phyloP scores from a whole-genome alignment of 2,888 invertebrate genomes.

The Cryptocheilus praepositus region DNA sequence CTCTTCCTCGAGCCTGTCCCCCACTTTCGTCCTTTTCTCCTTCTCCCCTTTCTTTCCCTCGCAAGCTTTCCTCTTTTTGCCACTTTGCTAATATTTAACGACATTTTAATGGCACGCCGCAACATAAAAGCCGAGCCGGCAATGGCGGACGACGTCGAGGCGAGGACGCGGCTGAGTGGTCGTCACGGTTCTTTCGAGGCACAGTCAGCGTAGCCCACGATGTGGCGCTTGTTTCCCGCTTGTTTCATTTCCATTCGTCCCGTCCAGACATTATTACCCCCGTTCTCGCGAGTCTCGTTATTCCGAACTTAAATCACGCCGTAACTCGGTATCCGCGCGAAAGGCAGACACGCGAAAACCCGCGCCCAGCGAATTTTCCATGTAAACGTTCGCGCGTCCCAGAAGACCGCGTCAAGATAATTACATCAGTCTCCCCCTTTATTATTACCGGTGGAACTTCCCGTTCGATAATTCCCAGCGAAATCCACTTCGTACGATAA shows the following conservation, averaged over 20 bases:
- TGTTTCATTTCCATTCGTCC: constrained; percentile 35
- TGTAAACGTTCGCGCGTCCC: too few relatives aligned
- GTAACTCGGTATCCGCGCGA: background rate
- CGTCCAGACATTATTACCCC: constrained; percentile 31
- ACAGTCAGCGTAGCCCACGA: background rate
- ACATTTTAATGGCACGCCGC: constrained; percentile 54
- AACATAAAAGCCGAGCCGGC: constrained; percentile 36
- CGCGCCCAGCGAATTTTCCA: too few relatives aligned
- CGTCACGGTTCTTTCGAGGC: background rate
- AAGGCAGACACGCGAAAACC: too few relatives aligned
- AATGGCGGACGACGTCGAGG: background rate
- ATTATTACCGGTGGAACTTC: too few relatives aligned
- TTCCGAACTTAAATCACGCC: too few relatives aligned
- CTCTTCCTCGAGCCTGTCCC: background rate
- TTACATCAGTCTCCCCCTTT: too few relatives aligned
- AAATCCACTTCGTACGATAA: background rate
- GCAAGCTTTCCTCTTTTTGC: constrained; percentile 9
- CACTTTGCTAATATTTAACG: constrained; percentile 57
- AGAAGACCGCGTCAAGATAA: too few relatives aligned
- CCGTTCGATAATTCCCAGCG: too few relatives aligned
- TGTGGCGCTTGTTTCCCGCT: constrained; percentile 43
- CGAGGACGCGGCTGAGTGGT: constrained; percentile 36
- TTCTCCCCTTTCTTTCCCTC: constrained; percentile 4
- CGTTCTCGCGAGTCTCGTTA: constrained; percentile 35
- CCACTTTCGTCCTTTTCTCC: background rate